Conservation (phyloP, 2,888 invertebrate genomes). For the Polydrusus cervinus region DNA sequence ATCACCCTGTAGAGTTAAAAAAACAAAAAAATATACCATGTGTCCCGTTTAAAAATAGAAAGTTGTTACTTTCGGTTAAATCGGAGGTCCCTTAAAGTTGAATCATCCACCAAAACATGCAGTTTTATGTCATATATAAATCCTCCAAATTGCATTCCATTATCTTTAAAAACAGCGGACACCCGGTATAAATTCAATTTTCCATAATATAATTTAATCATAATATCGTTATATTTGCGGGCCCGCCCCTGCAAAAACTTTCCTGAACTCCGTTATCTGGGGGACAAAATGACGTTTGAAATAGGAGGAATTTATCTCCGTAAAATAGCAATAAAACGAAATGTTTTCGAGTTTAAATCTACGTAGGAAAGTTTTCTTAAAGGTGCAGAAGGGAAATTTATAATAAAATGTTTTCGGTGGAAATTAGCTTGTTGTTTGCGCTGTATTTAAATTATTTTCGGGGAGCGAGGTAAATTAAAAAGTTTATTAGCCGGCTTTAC, state of each 20-base stretch:
- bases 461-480: neutral
- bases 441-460: conserved; percentile 11
- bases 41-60: no score
- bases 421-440: conserved; percentile 10
- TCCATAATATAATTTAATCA: no score
- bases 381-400: conserved; percentile 15
- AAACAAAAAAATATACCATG: no score
- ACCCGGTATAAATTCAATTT: no score
- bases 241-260: conserved; percentile 3
- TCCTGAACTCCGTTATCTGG: conserved; percentile 16
- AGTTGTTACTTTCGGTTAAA: no score
- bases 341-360: conserved; percentile 35
- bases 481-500: no score
- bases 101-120: no score
- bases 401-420: conserved; percentile 16
- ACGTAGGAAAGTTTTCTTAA: conserved; percentile 24
- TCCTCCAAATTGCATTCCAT: no score
- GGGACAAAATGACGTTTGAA: conserved; percentile 25
- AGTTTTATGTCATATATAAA: no score
- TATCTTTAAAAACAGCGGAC: no score
- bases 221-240: neutral
- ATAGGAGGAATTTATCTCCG: conserved; percentile 25
- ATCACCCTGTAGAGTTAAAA: no score
- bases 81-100: no score
- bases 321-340: conserved; percentile 32